A percentile compares a stretch with the other conserved stretches of the same genome.
phyloP scores from a whole-genome alignment of 2,888 invertebrate species.

The Chrysina gloriosa region DNA sequence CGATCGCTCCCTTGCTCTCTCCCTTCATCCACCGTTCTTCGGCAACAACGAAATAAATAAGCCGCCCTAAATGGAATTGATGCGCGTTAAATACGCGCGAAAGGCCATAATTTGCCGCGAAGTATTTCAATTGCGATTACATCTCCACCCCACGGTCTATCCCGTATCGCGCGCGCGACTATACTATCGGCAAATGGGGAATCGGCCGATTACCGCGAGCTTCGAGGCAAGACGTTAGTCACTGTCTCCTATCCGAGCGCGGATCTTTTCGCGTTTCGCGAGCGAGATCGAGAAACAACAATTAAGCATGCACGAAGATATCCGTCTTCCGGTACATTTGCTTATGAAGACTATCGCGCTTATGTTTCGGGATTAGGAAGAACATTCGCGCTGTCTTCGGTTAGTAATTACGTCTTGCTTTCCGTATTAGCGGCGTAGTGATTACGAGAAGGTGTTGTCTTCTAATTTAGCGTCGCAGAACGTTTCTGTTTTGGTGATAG shows the following conservation, averaged over 20 bases:
- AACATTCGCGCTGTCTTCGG: not conserved
- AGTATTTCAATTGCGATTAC: constrained; percentile 40
- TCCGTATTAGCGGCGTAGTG: too few relatives aligned
- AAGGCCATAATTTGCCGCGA: constrained; percentile 36
- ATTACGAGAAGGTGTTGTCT: too few relatives aligned
- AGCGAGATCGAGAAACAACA: constrained; percentile 59
- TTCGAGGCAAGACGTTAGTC: constrained; percentile 34
- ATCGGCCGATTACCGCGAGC: not conserved
- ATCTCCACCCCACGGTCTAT: constrained; percentile 25
- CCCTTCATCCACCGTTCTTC: not conserved
- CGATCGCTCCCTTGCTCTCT: not conserved
- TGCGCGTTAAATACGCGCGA: constrained; percentile 18
- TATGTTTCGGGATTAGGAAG: not conserved
- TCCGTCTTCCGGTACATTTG: constrained; percentile 62
- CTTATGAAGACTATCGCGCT: constrained; percentile 54
- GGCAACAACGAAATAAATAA: not conserved
- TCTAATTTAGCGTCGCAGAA: too few relatives aligned
- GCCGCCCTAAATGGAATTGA: not conserved
- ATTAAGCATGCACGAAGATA: constrained; percentile 64
- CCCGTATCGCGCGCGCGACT: not conserved
- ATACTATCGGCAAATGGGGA: not conserved
- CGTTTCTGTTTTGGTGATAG: too few relatives aligned
- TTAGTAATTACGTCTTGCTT: not conserved
- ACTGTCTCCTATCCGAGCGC: constrained; percentile 30
- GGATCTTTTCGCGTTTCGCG: constrained; percentile 47